A percentile compares a stretch with the other conserved stretches of the same genome.
phyloP scores from a whole-genome alignment of 2,797 vertebrate species.

The Manis crassicaudata region DNA sequence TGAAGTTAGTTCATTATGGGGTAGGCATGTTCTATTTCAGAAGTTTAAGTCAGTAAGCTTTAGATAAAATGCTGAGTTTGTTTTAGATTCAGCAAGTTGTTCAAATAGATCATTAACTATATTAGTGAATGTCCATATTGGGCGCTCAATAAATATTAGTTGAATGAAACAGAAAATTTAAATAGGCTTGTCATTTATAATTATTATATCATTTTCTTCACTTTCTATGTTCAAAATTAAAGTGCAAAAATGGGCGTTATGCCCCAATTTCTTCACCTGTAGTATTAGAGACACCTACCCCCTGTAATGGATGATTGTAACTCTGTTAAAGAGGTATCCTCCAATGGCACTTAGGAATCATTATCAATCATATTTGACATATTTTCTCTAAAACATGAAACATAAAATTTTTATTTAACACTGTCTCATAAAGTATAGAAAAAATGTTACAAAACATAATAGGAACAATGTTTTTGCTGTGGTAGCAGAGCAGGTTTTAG shows the following conservation, averaged over 20 bases:
- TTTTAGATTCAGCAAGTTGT: neutral
- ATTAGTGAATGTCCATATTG: neutral
- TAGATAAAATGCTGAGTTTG: neutral
- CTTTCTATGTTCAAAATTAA: neutral
- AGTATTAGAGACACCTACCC: neutral
- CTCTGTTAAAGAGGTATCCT: neutral
- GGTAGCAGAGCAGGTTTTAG: neutral
- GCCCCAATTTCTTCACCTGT: neutral
- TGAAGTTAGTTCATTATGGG: neutral
- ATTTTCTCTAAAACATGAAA: neutral
- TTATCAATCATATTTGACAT: neutral
- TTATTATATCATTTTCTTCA: neutral
- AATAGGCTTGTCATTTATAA: neutral
- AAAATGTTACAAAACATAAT: neutral
- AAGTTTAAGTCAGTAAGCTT: conserved; percentile 10
- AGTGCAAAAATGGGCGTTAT: neutral
- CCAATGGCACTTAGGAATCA: neutral
- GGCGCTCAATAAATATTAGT: neutral
- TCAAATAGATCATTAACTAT: neutral
- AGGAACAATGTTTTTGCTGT: neutral
- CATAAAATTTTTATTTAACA: neutral
- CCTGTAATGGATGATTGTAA: neutral
- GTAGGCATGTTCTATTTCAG: neutral
- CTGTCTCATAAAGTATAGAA: neutral
- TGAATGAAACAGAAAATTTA: conserved; percentile 22